Evolutionary conservation across 2,888 invertebrate genomes (phyloP).

Genomic region (Tetheella fluctuosa): DNA sequence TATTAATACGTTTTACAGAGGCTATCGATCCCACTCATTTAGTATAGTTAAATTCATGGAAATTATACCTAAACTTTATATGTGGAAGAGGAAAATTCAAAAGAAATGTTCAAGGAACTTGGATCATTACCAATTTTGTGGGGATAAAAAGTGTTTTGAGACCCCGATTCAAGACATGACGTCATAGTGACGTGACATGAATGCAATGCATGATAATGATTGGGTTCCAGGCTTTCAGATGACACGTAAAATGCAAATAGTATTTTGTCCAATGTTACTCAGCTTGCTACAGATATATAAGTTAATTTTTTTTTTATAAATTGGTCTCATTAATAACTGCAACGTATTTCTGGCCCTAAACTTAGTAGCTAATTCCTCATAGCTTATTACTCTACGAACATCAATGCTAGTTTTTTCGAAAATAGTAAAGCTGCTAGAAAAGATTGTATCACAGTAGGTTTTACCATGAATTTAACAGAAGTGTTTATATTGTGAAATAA

Average conservation of each 20-base stretch:
- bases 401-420: too few species aligned
- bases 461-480: not conserved
- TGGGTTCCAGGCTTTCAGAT: not conserved
- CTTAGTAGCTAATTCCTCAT: too few species aligned
- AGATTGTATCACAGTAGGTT: too few species aligned
- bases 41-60: not conserved
- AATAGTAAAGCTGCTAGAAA: too few species aligned
- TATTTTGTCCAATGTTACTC: too few species aligned
- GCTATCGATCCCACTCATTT: slow-evolving; percentile 4
- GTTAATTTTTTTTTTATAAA: too few species aligned
- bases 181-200: slow-evolving; percentile 1
- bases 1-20: not conserved
- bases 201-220: not conserved
- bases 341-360: too few species aligned
- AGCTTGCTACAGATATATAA: too few species aligned
- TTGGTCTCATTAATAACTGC: too few species aligned
- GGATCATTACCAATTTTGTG: not conserved
- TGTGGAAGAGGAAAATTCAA: not conserved
- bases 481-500: not conserved
- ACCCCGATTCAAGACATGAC: not conserved
- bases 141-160: not conserved
- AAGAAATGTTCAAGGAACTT: not conserved
- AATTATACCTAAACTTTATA: too few species aligned
- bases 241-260: too few species aligned
- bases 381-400: too few species aligned